Percentiles rank a stretch among this genome's conserved stretches.
Evolutionary conservation across 2,888 invertebrate genomes (phyloP).

Genomic region (Synanthedon vespiformis): DNA sequence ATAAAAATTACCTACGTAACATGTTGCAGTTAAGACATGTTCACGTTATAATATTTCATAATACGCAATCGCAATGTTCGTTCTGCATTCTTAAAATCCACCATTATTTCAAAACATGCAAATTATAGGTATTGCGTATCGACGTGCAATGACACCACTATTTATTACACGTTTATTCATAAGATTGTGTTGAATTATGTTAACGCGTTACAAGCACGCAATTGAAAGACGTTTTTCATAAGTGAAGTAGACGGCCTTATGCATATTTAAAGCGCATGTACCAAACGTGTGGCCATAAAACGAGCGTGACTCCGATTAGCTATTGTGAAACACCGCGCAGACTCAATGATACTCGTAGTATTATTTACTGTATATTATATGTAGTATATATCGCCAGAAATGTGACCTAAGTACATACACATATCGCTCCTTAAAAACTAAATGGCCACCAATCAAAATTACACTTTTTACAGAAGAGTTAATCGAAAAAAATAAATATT

Average conservation of each 20-base stretch:
- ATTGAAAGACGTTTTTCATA: conserved; percentile 37
- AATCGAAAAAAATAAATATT: too few relatives aligned
- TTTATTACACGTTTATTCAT: background rate
- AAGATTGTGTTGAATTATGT: background rate
- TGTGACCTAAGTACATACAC: too few relatives aligned
- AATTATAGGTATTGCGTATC: background rate
- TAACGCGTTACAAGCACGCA: conserved; percentile 12
- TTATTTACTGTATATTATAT: too few relatives aligned
- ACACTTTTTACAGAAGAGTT: too few relatives aligned
- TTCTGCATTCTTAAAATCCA: background rate
- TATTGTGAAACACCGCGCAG: too few relatives aligned
- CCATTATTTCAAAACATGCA: background rate
- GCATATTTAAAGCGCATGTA: background rate
- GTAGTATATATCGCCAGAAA: too few relatives aligned
- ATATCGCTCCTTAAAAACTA: too few relatives aligned
- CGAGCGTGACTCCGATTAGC: background rate
- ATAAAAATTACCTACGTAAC: too few relatives aligned
- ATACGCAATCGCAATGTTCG: background rate
- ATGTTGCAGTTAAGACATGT: too few relatives aligned
- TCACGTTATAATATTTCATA: too few relatives aligned
- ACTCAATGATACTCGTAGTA: too few relatives aligned
- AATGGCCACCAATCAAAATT: too few relatives aligned
- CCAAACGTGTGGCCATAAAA: background rate
- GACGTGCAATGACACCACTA: background rate
- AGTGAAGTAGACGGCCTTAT: conserved; percentile 32